Percentiles rank a stretch among this genome's conserved stretches.
phyloP scores from a whole-genome alignment of 2,888 invertebrate species.

The Endotricha flammealis region DNA sequence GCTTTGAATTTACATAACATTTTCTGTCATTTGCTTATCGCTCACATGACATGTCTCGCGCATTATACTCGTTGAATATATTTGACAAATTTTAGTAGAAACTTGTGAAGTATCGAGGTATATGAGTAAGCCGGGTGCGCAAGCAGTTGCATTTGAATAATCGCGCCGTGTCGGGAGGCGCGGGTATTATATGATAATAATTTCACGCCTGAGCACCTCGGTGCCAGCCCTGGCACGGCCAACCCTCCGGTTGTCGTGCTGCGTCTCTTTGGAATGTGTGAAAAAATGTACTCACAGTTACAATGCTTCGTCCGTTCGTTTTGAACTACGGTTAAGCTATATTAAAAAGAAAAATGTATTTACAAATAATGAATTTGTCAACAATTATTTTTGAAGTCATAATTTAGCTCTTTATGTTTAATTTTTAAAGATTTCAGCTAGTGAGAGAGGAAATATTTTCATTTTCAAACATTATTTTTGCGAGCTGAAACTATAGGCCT shows the following conservation, averaged over 20 bases:
- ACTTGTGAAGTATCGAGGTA: slow-evolving; percentile 42
- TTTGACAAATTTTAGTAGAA: slow-evolving; percentile 67
- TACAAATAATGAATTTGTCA: too few species aligned
- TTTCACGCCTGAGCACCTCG: slow-evolving; percentile 67
- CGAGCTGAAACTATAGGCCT: too few species aligned
- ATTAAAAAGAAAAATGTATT: too few species aligned
- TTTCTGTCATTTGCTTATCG: slow-evolving; percentile 76
- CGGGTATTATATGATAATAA: slow-evolving; percentile 76
- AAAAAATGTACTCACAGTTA: slow-evolving; percentile 50
- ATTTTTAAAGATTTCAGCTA: too few species aligned
- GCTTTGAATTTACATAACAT: slow-evolving; percentile 72
- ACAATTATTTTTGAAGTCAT: too few species aligned
- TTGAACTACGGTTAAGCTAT: slow-evolving; percentile 23
- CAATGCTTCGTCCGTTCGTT: slow-evolving; percentile 23
- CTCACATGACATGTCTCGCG: slow-evolving; percentile 68
- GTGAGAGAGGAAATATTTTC: too few species aligned
- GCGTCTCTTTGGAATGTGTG: slow-evolving; percentile 59
- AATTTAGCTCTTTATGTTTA: too few species aligned
- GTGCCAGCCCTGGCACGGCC: slow-evolving; percentile 31
- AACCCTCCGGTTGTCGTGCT: slow-evolving; percentile 31
- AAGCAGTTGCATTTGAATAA: slow-evolving; percentile 60
- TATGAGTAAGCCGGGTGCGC: slow-evolving; percentile 22
- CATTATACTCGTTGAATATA: slow-evolving; percentile 65
- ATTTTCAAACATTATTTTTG: too few species aligned
- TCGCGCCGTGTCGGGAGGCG: slow-evolving; percentile 59